Evolutionary conservation across 53 echinoderm and acorn worm genomes (phyloP).

Genomic region (Paracentrotus lividus): DNA sequence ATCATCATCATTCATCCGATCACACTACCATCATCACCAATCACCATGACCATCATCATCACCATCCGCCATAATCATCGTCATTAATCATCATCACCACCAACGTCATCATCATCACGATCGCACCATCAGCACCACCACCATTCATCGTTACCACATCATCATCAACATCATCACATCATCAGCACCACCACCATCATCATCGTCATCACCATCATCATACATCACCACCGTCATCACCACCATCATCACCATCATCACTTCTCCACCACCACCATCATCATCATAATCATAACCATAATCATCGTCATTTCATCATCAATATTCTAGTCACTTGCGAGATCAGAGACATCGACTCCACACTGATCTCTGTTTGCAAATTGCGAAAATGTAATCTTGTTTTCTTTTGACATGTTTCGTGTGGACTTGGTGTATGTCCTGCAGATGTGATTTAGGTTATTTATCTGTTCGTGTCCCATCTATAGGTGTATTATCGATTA

Average conservation of each 20-base stretch:
- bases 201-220: background rate
- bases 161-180: background rate
- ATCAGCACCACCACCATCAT: background rate
- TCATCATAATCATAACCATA: constrained; percentile 21
- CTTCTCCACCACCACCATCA: background rate
- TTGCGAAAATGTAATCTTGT: too few species aligned
- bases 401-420: too few species aligned
- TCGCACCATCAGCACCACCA: too few species aligned
- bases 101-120: background rate
- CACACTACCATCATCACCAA: too few species aligned
- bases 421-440: too few species aligned
- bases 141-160: background rate
- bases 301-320: constrained; percentile 11
- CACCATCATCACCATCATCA: background rate
- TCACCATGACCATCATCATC: too few species aligned
- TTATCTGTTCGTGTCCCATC: background rate
- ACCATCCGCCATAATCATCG: too few species aligned
- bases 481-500: background rate
- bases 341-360: background rate
- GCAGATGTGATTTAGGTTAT: too few species aligned
- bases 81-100: too few species aligned
- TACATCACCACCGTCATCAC: background rate
- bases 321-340: background rate
- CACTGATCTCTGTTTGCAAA: too few species aligned
- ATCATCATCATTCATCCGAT: too few species aligned